phyloP scores from a whole-genome alignment of 2,888 invertebrate genomes.

The Rotaria sp. region DNA sequence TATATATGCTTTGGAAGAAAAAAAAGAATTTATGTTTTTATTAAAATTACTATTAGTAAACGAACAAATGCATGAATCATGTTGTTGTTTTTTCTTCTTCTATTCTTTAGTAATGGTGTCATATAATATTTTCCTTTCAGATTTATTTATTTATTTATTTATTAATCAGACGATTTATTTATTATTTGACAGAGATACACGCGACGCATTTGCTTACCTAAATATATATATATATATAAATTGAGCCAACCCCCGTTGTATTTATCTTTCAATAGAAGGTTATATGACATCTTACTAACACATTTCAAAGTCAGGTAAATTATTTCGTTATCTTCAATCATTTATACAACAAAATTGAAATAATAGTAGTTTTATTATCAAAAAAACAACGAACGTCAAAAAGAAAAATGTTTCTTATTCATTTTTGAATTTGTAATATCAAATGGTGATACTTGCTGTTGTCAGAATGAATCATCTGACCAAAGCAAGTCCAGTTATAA shows the following conservation, averaged over 20 bases:
- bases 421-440: too few species aligned
- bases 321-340: neutral
- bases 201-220: neutral
- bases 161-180: neutral
- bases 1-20: neutral
- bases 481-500: neutral
- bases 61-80: neutral
- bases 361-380: too few species aligned
- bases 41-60: neutral
- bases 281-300: neutral
- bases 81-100: neutral
- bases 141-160: slow-evolving; percentile 15
- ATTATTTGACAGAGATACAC: slow-evolving; percentile 3
- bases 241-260: neutral
- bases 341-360: too few species aligned
- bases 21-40: neutral
- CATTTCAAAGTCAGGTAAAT: neutral
- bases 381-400: too few species aligned
- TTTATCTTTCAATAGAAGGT: neutral
- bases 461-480: neutral
- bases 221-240: neutral
- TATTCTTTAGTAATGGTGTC: neutral
- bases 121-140: neutral
- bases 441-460: neutral
- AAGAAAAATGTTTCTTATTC: too few species aligned